These are phyloP conservation scores for Dendrocopos noguchii DNA, from an alignment of 2,113 vertebrate species.

Conservation along the genomic window DNA sequence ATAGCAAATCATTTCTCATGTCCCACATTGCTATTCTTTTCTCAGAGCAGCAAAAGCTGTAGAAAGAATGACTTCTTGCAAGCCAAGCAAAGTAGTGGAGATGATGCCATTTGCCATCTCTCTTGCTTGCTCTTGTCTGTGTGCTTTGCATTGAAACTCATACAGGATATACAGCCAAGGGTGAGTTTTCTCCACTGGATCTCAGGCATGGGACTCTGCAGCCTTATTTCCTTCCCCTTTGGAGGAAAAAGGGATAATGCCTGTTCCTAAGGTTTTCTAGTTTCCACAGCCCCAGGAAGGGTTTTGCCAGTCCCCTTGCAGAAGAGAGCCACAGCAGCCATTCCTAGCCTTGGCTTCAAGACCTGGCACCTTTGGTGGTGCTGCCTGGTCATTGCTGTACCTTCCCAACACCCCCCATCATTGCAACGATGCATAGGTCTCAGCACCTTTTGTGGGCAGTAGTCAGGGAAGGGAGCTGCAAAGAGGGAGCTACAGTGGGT, in stretches of 20 bases:
- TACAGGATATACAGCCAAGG: neutral
- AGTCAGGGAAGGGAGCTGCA: neutral
- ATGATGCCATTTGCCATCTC: neutral
- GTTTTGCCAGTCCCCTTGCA: neutral
- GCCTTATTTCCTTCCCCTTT: neutral
- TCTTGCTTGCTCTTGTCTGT: neutral
- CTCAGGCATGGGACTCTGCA: neutral
- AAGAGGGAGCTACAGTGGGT: neutral
- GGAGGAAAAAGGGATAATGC: neutral
- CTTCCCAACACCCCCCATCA: accelerated
- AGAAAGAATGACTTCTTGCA: neutral
- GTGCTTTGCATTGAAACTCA: neutral
- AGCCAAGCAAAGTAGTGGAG: neutral
- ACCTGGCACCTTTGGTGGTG: accelerated
- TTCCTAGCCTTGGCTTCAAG: neutral
- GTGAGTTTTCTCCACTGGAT: neutral
- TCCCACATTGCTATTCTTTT: neutral
- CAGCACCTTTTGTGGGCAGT: neutral
- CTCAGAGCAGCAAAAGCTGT: neutral
- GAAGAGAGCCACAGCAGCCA: neutral
- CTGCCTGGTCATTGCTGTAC: neutral
- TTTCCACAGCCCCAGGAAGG: neutral
- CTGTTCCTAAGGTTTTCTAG: neutral
- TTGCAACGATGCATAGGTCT: neutral
- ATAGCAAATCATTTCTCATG: neutral